Percentiles rank a stretch among this genome's conserved stretches.
Evolutionary conservation across 2,113 vertebrate genomes (phyloP).

Genomic region (Sitta europaea): DNA sequence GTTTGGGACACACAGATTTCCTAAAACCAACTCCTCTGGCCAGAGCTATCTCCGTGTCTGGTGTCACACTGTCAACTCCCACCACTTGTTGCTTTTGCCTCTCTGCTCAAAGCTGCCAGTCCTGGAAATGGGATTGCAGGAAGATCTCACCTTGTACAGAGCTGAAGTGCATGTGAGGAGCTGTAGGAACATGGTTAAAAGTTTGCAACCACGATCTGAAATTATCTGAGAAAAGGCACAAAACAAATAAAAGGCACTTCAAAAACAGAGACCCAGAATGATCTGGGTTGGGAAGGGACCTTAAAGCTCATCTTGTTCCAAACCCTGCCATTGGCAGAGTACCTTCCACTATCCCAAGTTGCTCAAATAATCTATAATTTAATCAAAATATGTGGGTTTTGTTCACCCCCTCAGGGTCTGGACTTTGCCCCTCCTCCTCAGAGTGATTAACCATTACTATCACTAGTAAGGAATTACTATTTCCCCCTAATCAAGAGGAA

Average conservation of each 20-base stretch:
- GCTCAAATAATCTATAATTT: neutral
- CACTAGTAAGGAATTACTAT: neutral
- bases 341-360: neutral
- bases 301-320: neutral
- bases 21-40: neutral
- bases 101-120: neutral
- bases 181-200: accelerated
- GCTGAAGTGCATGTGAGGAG: accelerated
- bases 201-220: accelerated
- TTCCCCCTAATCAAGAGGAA: neutral
- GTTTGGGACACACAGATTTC: neutral
- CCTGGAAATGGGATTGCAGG: accelerated
- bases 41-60: neutral
- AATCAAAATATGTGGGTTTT: neutral
- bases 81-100: neutral
- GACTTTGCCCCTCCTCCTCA: neutral
- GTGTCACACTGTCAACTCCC: neutral
- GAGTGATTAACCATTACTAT: neutral
- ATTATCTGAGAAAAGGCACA: neutral
- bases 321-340: neutral
- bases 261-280: neutral
- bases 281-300: neutral
- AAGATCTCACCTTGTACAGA: neutral
- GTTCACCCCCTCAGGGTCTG: accelerated
- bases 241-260: neutral